These are phyloP conservation scores for Scelioninae gen. 1 DNA, from an alignment of 2,888 invertebrate genomes.

Conservation along the genomic window DNA sequence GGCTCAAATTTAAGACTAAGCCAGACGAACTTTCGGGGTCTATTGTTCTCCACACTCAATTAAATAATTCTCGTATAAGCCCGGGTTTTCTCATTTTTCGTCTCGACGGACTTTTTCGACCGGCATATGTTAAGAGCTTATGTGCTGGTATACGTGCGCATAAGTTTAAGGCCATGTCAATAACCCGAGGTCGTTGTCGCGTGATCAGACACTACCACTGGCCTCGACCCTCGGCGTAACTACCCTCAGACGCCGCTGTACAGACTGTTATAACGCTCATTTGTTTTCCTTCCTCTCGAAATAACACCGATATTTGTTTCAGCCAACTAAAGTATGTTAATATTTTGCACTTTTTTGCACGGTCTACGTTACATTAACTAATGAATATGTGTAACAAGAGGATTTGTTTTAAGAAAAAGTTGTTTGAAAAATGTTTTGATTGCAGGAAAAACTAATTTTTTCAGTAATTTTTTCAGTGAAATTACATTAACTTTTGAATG, in stretches of 20 bases:
- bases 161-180: constrained; percentile 76
- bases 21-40: constrained; percentile 39
- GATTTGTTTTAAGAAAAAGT: no score
- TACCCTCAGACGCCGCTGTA: constrained; percentile 51
- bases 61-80: constrained; percentile 53
- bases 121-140: constrained; percentile 52
- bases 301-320: constrained; percentile 34
- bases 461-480: no score
- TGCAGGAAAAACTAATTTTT: no score
- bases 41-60: constrained; percentile 57
- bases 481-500: no score
- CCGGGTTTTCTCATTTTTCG: constrained; percentile 63
- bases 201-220: constrained; percentile 77
- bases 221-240: constrained; percentile 72
- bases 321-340: constrained; percentile 21
- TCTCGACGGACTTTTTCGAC: constrained; percentile 57
- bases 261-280: constrained; percentile 48
- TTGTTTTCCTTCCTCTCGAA: constrained; percentile 56
- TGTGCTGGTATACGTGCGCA: constrained; percentile 44
- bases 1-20: constrained; percentile 43
- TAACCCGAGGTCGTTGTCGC: constrained; percentile 80
- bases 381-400: not conserved
- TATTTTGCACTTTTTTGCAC: constrained; percentile 10
- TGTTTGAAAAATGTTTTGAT: no score
- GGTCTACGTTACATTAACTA: not conserved